These are phyloP conservation scores for Arvicanthis niloticus DNA, from an alignment of 2,113 vertebrate species.

Conservation along the genomic window DNA sequence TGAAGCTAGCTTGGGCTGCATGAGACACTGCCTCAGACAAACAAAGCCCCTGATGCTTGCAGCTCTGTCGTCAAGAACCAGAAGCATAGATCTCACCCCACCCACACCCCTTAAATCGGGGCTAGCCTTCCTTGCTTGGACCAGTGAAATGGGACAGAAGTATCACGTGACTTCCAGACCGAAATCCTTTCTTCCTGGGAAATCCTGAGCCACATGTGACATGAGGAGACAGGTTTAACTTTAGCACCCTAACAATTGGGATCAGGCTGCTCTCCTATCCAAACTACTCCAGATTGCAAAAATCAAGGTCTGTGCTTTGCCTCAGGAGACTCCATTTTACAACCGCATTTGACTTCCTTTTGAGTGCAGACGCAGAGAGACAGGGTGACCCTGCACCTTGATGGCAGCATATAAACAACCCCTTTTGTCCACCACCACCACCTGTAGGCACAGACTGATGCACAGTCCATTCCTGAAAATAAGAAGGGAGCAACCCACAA, in stretches of 20 bases:
- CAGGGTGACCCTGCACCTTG: no score
- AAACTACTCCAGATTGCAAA: background rate
- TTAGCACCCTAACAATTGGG: accelerated
- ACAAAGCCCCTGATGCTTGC: accelerated
- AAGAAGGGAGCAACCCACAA: background rate
- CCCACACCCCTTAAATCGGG: background rate
- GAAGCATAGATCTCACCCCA: background rate
- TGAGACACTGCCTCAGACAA: background rate
- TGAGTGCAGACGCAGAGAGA: background rate
- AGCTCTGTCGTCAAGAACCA: background rate
- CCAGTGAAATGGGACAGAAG: background rate
- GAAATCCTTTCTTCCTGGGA: background rate
- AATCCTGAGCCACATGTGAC: background rate
- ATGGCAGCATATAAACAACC: background rate
- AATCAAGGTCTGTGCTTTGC: background rate
- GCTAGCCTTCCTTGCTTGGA: background rate
- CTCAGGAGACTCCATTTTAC: background rate
- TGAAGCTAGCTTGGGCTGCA: background rate
- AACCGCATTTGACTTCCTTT: background rate
- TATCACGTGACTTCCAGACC: background rate
- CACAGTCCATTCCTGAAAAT: background rate
- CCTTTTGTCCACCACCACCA: background rate
- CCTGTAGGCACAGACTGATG: background rate
- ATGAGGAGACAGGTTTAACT: background rate
- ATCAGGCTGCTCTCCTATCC: background rate